phyloP scores from a whole-genome alignment of 2,888 invertebrate genomes.

The Caenorhabditis afra region DNA sequence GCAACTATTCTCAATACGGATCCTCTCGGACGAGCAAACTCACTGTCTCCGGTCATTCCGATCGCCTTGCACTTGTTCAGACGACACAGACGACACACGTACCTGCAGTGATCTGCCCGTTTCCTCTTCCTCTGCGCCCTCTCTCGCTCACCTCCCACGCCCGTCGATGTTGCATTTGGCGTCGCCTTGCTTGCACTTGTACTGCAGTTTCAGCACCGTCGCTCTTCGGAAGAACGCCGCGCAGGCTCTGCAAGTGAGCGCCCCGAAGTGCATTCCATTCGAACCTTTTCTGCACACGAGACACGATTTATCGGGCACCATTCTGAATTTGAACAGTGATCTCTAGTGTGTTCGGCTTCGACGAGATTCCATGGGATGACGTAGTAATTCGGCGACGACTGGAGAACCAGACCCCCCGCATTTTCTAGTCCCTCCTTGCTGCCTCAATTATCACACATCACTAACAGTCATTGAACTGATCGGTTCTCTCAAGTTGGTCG shows the following conservation, averaged over 20 bases:
- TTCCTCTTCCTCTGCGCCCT: background rate
- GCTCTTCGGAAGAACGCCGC: constrained; percentile 61
- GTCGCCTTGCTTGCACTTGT: constrained; percentile 44
- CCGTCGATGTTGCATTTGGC: constrained; percentile 47
- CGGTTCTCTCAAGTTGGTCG: no score
- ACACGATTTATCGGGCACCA: constrained; percentile 39
- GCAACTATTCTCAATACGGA: background rate
- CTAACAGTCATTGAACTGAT: no score
- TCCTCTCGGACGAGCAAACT: no score
- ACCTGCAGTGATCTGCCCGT: constrained; percentile 8
- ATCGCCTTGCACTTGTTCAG: constrained; percentile 47
- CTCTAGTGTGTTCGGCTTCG: background rate
- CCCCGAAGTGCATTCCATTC: constrained; percentile 50
- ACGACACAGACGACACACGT: constrained; percentile 44
- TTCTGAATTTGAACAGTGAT: background rate
- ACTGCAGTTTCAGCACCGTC: constrained; percentile 54
- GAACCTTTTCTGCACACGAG: constrained; percentile 40
- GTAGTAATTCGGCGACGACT: no score
- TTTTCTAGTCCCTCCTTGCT: no score
- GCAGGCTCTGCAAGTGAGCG: constrained; percentile 48
- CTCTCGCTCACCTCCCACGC: constrained; percentile 31
- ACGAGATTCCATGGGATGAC: no score
- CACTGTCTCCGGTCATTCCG: constrained; percentile 50
- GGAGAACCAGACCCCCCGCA: no score
- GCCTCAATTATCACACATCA: no score